Evolutionary conservation across 2,888 invertebrate species (phyloP).

Genomic region (Dicranocentrus wangi): DNA sequence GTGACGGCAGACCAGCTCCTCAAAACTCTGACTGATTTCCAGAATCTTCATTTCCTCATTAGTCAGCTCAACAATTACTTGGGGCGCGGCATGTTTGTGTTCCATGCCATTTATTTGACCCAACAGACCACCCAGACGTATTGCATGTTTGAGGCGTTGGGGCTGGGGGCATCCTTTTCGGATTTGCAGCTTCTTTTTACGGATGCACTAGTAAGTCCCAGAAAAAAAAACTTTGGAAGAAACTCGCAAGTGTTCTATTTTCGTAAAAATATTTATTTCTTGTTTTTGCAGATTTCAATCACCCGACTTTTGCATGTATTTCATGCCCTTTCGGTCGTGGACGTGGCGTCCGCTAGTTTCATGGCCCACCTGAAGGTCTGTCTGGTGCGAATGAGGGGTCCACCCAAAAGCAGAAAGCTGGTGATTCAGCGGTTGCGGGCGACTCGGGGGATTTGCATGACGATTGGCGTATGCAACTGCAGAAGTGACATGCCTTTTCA

Average conservation of each 20-base stretch:
- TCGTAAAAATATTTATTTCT: not conserved
- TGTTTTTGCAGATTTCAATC: not conserved
- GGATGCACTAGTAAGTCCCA: not conserved
- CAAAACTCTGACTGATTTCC: not conserved
- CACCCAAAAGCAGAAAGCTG: not conserved
- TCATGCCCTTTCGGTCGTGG: slow-evolving; percentile 1
- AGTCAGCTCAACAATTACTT: not conserved
- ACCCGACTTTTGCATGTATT: not conserved
- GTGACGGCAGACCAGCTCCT: not conserved
- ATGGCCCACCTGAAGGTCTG: not conserved
- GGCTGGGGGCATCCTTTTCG: not conserved
- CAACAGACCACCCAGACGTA: slow-evolving; percentile 16
- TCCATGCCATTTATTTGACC: not conserved
- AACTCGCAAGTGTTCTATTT: not conserved
- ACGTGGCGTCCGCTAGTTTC: not conserved
- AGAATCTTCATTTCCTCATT: not conserved
- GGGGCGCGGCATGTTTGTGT: not conserved
- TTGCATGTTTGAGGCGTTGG: not conserved
- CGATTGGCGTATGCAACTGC: not conserved
- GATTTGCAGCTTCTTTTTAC: not conserved
- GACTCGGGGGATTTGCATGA: not conserved
- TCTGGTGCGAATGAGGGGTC: not conserved
- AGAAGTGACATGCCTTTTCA: not conserved
- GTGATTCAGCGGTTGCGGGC: not conserved
- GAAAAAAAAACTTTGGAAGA: not conserved